Base-by-base conservation (phyloP, 53 echinoderm and acorn worm species). In the Actinopyga echinites region DNA sequence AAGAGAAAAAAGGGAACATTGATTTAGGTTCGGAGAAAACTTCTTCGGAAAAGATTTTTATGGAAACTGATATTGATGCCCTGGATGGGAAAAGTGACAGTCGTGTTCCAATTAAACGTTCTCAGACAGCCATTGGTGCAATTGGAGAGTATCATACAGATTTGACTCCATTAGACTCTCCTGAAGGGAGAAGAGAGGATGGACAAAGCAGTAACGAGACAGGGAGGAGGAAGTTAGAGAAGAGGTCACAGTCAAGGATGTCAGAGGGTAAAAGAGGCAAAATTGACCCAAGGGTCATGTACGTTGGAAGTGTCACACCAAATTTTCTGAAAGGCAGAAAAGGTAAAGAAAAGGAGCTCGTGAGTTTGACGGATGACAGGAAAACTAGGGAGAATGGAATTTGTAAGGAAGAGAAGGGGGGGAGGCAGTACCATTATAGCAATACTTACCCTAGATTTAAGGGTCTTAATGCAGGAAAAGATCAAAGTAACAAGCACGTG, bases 261-360 rank as follows among this genome's bases (percentile, higher is more conserved):
- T 79, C 77, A 31, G 64, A 53, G 9, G 25, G 53, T 29, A 65
- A 30, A 17, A 42, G 26, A 49, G 52, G 24, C 5, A 65, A 45
- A 53, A 84, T 36, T 17, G 25, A 22, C 21, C 45, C 68, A 65
- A 75, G 65, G 25, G 45, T 37, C 29, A 73, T 56, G 69, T 74
- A 88, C 34, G 54, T 74, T 32, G 89, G 89, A 56, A 89, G 84
- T 56, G 77, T 63, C 42, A 68, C 43, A 22, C 89, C 60, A 54
- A 36, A 67, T 49, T 49, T 34, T 45, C 38, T 74, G 36, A 87
- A 34, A 26, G 21, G 59, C 49, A 64, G 56, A 69, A 64, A 55
- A 49, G 55, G 79, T 24, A 65, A 55, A 38, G 26, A 65, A 21
- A 56, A 38, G 80, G 79, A 65, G 66, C 49, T 17, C 17, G 49